Conservation (phyloP, 2,797 vertebrate genomes). For the Gorsachius magnificus region DNA sequence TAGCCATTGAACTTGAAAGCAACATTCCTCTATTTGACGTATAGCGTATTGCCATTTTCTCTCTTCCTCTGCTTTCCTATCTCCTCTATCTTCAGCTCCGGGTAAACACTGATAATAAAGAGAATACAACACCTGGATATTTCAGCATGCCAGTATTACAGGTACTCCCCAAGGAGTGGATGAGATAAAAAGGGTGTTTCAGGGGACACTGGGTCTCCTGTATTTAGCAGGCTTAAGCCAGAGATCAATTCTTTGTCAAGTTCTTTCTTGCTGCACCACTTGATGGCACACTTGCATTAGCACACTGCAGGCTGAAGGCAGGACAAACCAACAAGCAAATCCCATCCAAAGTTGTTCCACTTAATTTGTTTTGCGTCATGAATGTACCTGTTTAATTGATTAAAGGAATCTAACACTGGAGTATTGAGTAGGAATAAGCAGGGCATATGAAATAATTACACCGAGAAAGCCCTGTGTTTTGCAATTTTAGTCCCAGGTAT, state of each 20-base stretch:
- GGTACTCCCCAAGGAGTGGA: neutral
- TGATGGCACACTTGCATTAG: conserved; percentile 66
- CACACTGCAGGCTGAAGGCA: neutral
- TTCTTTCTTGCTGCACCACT: conserved; percentile 3
- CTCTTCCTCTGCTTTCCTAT: neutral
- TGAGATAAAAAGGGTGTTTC: neutral
- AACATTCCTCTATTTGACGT: fast-evolving
- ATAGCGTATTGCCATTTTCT: neutral
- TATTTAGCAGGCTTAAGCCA: neutral
- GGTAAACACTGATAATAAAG: neutral
- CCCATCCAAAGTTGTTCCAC: neutral
- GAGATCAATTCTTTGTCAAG: neutral
- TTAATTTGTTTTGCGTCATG: conserved; percentile 38
- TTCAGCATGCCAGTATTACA: neutral
- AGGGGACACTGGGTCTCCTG: neutral
- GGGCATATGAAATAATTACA: conserved; percentile 21
- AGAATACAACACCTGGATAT: neutral
- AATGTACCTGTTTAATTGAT: conserved; percentile 46
- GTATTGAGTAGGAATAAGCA: conserved; percentile 2
- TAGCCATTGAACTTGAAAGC: too few relatives aligned
- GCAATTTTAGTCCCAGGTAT: neutral
- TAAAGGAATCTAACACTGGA: conserved; percentile 3
- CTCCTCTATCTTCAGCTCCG: neutral
- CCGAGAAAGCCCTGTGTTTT: neutral
- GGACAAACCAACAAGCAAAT: neutral